Conservation (phyloP, 2,888 invertebrate genomes). For the Athrips mouffetella region DNA sequence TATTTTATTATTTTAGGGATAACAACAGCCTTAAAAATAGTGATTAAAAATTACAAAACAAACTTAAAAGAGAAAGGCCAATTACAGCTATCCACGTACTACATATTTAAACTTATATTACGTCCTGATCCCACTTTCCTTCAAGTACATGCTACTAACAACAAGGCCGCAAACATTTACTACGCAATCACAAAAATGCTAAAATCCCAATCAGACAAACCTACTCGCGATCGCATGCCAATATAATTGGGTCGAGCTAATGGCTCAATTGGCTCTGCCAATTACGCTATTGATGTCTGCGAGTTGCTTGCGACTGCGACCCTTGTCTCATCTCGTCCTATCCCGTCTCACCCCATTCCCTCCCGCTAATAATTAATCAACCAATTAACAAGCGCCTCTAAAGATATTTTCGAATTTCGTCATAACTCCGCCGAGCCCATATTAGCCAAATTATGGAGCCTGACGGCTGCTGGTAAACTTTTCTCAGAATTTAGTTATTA, state of each 20-base stretch:
- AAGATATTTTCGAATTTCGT: slow-evolving; percentile 56
- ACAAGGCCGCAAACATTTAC: no score
- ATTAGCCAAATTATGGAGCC: slow-evolving; percentile 7
- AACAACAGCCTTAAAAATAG: no score
- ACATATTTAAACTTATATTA: no score
- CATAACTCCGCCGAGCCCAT: slow-evolving; percentile 31
- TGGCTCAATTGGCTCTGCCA: slow-evolving; percentile 66
- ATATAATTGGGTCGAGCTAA: slow-evolving; percentile 61
- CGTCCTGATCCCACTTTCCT: no score
- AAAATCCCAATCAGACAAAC: neutral
- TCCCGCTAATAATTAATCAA: slow-evolving; percentile 73
- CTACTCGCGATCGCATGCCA: neutral
- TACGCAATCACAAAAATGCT: no score
- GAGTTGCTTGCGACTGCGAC: slow-evolving; percentile 55
- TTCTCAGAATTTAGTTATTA: neutral
- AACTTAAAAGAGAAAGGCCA: no score
- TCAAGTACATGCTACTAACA: no score
- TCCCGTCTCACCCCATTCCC: slow-evolving; percentile 67
- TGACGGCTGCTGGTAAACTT: neutral
- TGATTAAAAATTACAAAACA: no score
- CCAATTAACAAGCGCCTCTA: slow-evolving; percentile 56
- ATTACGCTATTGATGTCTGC: slow-evolving; percentile 74
- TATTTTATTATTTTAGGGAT: no score
- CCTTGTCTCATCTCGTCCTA: slow-evolving; percentile 71
- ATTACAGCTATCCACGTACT: no score